Conservation (phyloP, 2,888 invertebrate species). For the Machimus atricapillus region DNA sequence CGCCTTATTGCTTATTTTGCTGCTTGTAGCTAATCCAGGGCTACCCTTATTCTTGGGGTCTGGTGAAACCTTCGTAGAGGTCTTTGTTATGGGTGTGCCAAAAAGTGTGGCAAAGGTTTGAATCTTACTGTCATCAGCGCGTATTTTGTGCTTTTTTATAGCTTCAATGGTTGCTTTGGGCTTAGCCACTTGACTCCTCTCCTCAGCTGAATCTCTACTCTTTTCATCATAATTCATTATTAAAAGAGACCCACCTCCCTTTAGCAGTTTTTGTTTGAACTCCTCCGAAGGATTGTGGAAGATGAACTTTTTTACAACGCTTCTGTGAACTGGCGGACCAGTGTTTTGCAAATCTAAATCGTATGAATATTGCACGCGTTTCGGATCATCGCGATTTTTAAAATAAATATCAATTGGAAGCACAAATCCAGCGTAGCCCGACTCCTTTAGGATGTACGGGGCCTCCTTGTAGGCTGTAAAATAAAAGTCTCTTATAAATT, state of each 20-base stretch:
- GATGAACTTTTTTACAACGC: constrained; percentile 81
- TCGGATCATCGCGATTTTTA: constrained; percentile 89
- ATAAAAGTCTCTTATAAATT: not conserved
- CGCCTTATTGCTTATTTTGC: constrained; percentile 46
- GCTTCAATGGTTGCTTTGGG: constrained; percentile 57
- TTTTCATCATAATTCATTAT: constrained; percentile 66
- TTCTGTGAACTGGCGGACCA: constrained; percentile 74
- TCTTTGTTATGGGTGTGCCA: constrained; percentile 82
- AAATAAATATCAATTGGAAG: constrained; percentile 89
- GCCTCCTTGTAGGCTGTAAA: constrained; percentile 84
- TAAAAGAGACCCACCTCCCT: constrained; percentile 79
- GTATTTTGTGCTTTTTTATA: constrained; percentile 68
- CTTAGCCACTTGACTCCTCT: constrained; percentile 71
- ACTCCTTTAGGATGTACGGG: constrained; percentile 87
- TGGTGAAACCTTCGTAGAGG: constrained; percentile 70
- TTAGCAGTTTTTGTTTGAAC: constrained; percentile 83
- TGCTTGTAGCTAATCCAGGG: constrained; percentile 54
- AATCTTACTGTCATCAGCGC: constrained; percentile 67
- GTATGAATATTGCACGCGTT: constrained; percentile 82
- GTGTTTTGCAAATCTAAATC: constrained; percentile 82
- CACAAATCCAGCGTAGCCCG: constrained; percentile 95
- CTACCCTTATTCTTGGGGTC: constrained; percentile 70
- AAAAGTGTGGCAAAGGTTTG: constrained; percentile 81
- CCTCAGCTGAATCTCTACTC: constrained; percentile 68
- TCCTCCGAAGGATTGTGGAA: constrained; percentile 89